phyloP scores from a whole-genome alignment of 2,888 invertebrate genomes.

The Apodemia duryi region DNA sequence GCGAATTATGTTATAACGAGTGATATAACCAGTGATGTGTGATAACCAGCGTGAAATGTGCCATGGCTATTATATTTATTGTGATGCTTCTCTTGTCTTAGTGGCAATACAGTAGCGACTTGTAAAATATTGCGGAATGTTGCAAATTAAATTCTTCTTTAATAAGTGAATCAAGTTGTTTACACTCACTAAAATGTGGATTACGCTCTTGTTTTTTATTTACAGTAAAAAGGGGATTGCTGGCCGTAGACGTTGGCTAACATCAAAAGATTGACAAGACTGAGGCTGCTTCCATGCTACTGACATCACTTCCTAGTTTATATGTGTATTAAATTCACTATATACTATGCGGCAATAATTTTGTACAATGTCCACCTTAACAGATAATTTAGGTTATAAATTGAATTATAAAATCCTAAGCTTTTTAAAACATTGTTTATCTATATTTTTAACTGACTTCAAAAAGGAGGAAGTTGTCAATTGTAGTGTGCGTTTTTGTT shows the following conservation, averaged over 20 bases:
- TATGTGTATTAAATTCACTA: slow-evolving; percentile 56
- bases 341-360: slow-evolving; percentile 47
- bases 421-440: slow-evolving; percentile 5
- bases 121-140: too few species aligned
- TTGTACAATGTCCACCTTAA: slow-evolving; percentile 46
- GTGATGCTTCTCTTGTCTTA: too few species aligned
- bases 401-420: slow-evolving; percentile 18
- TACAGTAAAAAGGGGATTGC: slow-evolving; percentile 46
- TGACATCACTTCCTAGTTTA: slow-evolving; percentile 61
- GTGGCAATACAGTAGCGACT: too few species aligned
- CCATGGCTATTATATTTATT: too few species aligned
- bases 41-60: too few species aligned
- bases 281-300: slow-evolving; percentile 70
- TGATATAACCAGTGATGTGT: too few species aligned
- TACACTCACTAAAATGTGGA: not conserved
- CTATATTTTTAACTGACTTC: slow-evolving; percentile 8
- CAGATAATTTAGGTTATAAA: slow-evolving; percentile 20
- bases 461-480: slow-evolving; percentile 8
- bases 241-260: slow-evolving; percentile 57
- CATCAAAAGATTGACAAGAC: slow-evolving; percentile 70
- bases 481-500: not conserved
- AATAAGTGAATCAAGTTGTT: not conserved
- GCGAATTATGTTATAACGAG: too few species aligned
- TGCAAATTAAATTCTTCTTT: too few species aligned
- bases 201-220: slow-evolving; percentile 26